Base-by-base conservation (phyloP, 2,797 vertebrate genomes). In the Tapirus indicus region DNA sequence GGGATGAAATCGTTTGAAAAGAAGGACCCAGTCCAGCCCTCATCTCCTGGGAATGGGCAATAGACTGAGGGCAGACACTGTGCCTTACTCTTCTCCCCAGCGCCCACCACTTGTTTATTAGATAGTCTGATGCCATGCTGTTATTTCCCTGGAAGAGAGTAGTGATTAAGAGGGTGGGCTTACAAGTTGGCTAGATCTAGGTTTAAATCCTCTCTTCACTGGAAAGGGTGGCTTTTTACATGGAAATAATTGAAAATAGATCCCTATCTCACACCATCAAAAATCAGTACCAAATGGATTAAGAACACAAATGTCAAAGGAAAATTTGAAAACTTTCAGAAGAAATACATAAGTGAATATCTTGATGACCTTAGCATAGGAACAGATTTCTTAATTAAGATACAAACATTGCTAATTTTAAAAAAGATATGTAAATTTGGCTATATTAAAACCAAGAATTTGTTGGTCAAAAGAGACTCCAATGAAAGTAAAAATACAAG, bases 241-340 rank as follows among this genome's bases (percentile, higher is more conserved):
- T 18, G 47, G 41, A 77, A 95, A 82, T 91, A 58, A 78, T n/a
- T 49, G 27, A 79, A 88, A 91, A 87, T 44, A 25, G 49, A 92
- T 52, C 14, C 18, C 60, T 85, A 27, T 62, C 58, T 93, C 47
- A 66, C 20, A 87, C 35, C 20, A 68, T 64, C 38, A 75, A 83
- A 86, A 93, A 41, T 69, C 16, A 77, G 16, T 27, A 91, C 6
- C 11, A 80, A 91, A 41, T 60, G 32, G 41, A 85, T 93, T 68
- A 88, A 66, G 72, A 84, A 91, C n/a, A 62, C 2, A 47, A 85
- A 84, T 44, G 21, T 47, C 71, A 93, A 77, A 86, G 47, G 11
- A 87, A 91, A 80, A 71, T 23, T 27, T 60, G 71, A 84, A 95
- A 96, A 80, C 17, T 60, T 90, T 80, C 32, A 52, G 71, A 97